Percentiles rank a stretch among this genome's conserved stretches.
phyloP scores from a whole-genome alignment of 2,797 vertebrate species.

The Sitta carolinensis region DNA sequence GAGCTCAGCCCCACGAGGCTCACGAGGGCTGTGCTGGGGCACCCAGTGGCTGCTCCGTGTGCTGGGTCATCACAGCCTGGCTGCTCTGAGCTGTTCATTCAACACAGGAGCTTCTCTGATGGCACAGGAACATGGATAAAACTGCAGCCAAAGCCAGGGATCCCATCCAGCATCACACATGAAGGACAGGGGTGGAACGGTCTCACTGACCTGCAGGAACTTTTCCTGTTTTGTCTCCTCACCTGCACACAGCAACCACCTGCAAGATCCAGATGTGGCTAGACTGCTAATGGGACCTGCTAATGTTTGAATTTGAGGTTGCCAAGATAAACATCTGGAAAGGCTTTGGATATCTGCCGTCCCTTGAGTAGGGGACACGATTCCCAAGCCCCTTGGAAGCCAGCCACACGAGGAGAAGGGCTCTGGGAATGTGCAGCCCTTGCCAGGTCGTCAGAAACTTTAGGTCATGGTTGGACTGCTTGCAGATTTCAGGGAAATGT shows the following conservation, averaged over 20 bases:
- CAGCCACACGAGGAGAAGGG: neutral
- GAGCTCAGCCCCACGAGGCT: neutral
- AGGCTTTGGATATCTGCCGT: neutral
- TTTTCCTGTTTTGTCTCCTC: neutral
- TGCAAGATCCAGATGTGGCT: neutral
- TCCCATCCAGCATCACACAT: neutral
- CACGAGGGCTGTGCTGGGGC: neutral
- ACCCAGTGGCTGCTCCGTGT: neutral
- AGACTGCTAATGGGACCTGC: neutral
- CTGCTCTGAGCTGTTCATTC: neutral
- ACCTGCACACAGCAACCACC: neutral
- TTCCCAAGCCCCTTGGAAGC: conserved; percentile 21
- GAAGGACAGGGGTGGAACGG: neutral
- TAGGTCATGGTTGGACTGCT: neutral
- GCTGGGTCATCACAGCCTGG: neutral
- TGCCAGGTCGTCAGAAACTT: neutral
- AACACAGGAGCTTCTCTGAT: neutral
- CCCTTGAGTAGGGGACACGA: neutral
- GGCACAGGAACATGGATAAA: fast-evolving
- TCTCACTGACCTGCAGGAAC: neutral
- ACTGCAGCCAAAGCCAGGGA: neutral
- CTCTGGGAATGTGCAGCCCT: neutral
- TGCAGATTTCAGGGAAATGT: neutral
- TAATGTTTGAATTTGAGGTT: neutral
- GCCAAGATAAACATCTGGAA: conserved; percentile 38